Conservation (phyloP, 2,888 invertebrate genomes). For the Troides oblongomaculatus region DNA sequence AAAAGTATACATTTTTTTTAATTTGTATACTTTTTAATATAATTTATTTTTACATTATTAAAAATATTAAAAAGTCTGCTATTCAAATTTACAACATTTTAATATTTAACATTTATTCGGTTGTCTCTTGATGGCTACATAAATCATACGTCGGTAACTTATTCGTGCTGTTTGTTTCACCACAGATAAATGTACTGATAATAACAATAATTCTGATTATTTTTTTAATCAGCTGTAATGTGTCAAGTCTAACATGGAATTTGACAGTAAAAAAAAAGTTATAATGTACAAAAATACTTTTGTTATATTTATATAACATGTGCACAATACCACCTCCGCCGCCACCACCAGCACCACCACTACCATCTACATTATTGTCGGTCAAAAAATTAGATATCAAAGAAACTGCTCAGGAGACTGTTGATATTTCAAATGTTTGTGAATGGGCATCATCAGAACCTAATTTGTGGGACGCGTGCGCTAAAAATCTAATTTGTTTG, state of each 20-base stretch:
- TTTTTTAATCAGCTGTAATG: constrained; percentile 7
- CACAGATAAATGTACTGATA: no score
- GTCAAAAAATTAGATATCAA: constrained; percentile 31
- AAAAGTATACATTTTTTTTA: no score
- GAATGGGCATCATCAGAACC: constrained; percentile 80
- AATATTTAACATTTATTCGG: no score
- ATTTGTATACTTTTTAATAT: no score
- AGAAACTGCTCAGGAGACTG: constrained; percentile 33
- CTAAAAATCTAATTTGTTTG: constrained; percentile 75
- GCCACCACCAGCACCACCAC: constrained; percentile 51
- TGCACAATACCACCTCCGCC: constrained; percentile 58
- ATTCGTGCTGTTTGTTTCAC: no score
- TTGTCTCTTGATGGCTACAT: no score
- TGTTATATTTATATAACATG: constrained; percentile 43
- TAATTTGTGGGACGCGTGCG: constrained; percentile 80
- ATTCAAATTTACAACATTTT: no score
- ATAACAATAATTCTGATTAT: not conserved
- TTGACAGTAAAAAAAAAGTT: constrained; percentile 17
- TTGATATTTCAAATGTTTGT: constrained; percentile 59
- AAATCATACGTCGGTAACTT: no score
- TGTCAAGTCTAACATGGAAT: not conserved
- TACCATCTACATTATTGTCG: constrained; percentile 31
- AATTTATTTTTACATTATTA: no score
- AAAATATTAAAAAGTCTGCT: no score
- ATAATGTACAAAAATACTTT: constrained; percentile 19